Evolutionary conservation across 1,140 invertebrate species (phyloP), one percentile per base, ranked within the genome.

Genomic region (Drosophila insularis): DNA sequence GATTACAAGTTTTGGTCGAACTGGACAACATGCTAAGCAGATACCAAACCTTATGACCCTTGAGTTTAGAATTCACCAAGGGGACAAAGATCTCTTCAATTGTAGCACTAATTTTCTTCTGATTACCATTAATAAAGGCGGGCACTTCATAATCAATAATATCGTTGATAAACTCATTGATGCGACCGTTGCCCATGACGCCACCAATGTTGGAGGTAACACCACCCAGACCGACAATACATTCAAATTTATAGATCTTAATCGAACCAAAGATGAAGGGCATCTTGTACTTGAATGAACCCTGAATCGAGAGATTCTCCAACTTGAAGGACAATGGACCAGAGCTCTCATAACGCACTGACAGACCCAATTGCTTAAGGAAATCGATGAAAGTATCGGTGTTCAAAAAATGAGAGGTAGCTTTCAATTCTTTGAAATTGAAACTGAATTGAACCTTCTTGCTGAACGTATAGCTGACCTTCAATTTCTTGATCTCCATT

Each of bases 201-300:
- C 90, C 90, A 46, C 90, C 90, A 73, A 91, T 86, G 65, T 89
- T 87, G 1, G 90, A 91, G 31, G 21, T 50, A 1, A 86, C 84
- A 14, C 84, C 72, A 4, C 90, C 90, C 53, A 91, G 55, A 5
- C 58, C 59, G 3, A 91, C 74, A 11, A 59, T 66, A 27, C 74
- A 74, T 39, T 82, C 55, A 64, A 90, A 91, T 13, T 91, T 91
- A 37, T 81, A 91, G 46, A 91, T 91, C 71, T 90, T 91, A 50
- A 91, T 90, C 35, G 84, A 89, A 55, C 90, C 90, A 55, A 85
- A 91, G 37, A 91, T 68, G 71, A 86, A 74, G 58, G 90, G 90
- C 87, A 91, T 90, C 70, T 91, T 91, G 71, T 91, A 91, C 61
- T 91, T 91, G 77, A 91, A 91, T 50, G 81, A 80, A n/a, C 90